phyloP scores from a whole-genome alignment of 2,888 invertebrate species.

The Acrocyrtus sp. region DNA sequence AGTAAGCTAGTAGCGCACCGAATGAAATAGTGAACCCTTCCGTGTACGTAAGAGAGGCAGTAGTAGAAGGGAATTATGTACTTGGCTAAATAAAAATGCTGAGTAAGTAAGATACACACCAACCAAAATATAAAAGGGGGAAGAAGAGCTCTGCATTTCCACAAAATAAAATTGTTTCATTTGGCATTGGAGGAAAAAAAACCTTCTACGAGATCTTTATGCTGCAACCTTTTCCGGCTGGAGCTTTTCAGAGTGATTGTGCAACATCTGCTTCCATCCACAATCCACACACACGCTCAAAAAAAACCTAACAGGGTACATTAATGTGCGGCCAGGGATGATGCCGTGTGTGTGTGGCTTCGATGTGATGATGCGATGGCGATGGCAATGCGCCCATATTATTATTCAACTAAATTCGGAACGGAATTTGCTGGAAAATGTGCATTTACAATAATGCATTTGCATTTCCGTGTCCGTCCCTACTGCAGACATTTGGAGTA shows the following conservation, averaged over 20 bases:
- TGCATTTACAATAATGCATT: too few species aligned
- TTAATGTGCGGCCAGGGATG: background rate
- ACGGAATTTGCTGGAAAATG: background rate
- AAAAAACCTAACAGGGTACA: background rate
- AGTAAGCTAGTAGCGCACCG: too few species aligned
- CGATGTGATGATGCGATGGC: too few species aligned
- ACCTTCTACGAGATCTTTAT: too few species aligned
- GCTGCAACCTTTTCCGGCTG: too few species aligned
- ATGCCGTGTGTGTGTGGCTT: too few species aligned
- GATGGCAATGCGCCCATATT: background rate
- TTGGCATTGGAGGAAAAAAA: too few species aligned
- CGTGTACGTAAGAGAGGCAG: background rate
- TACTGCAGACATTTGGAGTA: background rate
- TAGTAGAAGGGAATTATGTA: too few species aligned
- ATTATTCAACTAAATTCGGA: background rate
- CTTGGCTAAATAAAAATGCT: too few species aligned
- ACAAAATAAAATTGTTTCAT: too few species aligned
- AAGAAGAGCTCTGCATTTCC: too few species aligned
- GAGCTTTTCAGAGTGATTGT: background rate
- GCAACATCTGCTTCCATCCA: background rate
- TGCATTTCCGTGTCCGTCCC: background rate
- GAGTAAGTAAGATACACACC: background rate
- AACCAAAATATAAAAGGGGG: background rate
- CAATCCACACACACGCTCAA: too few species aligned
- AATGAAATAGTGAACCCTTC: constrained; percentile 43